Evolutionary conservation across 2,797 vertebrate species (phyloP).

Genomic region (Pseudomugil gertrudae): DNA sequence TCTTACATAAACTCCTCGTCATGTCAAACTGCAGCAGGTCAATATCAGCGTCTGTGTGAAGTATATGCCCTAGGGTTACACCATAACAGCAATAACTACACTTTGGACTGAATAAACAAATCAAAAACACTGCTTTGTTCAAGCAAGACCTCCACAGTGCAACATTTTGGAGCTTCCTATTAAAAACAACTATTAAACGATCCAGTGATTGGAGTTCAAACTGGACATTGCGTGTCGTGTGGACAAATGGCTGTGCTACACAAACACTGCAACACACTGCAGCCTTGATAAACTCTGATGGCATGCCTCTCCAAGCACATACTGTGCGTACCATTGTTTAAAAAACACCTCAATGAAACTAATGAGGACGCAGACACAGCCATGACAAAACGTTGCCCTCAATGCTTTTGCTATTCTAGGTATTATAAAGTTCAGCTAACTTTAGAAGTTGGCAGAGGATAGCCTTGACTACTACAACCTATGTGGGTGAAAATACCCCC

Average conservation of each 20-base stretch:
- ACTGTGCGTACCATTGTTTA: slow-evolving; percentile 6
- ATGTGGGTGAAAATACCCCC: not conserved
- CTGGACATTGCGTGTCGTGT: slow-evolving; percentile 37
- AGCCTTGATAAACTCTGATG: slow-evolving; percentile 27
- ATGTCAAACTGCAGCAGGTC: slow-evolving; percentile 25
- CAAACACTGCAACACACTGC: slow-evolving; percentile 22
- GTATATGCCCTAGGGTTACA: slow-evolving; percentile 10
- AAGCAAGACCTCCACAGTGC: not conserved
- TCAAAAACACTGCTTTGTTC: slow-evolving; percentile 6
- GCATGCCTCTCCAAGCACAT: slow-evolving; percentile 6
- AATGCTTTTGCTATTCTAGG: slow-evolving; percentile 28
- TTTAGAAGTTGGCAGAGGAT: slow-evolving; percentile 39
- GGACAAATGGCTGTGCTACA: slow-evolving; percentile 43
- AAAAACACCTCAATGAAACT: slow-evolving; percentile 9
- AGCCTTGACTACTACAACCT: slow-evolving; percentile 17
- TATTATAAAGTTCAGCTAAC: slow-evolving; percentile 33
- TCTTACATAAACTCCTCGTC: slow-evolving; percentile 4
- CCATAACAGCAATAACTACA: not conserved
- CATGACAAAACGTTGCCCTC: not conserved
- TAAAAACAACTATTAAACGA: not conserved
- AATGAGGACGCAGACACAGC: not conserved
- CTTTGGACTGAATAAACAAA: slow-evolving; percentile 28
- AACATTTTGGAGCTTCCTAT: not conserved
- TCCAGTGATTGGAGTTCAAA: slow-evolving; percentile 13
- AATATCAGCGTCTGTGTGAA: slow-evolving; percentile 7